Base-by-base conservation (phyloP, 2,113 vertebrate genomes). In the Gymnorhina tibicen region DNA sequence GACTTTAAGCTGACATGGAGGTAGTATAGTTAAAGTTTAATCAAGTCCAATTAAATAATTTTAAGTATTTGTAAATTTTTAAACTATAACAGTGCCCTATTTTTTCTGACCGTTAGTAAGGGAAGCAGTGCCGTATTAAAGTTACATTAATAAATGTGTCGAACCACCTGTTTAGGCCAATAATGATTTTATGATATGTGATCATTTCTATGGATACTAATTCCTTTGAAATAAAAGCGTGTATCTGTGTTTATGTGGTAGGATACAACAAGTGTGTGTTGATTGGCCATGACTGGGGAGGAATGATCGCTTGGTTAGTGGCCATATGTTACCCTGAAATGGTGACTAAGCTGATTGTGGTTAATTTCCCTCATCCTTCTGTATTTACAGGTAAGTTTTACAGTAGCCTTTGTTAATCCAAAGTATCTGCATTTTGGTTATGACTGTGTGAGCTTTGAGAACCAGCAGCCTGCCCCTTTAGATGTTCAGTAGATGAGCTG, bases 241-340 rank as follows among this genome's bases (percentile, higher is more conserved):
- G 32, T 37, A 42, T 95, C 64, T 97, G 46, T 97, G 89, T 97
- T 95, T 97, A 46, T 85, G 93, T 95, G 93, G 69, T 95, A 99
- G 99, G 99, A 55, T 99, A 99, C 96, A 99, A 98, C 98, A 99
- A 99, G 97, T 99, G 99, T 96, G 99, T 99, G 96, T 97, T 99
- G 63, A 98, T 99, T 93, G 99, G 99, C 84, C 99, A 99, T 15
- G 99, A 99, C 98, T 99, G 99, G 99, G 99, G 99, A 28, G 99
- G 99, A 93, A 99, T 99, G 97, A 98, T 99, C 13, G 99, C 99
- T 39, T 99, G 99, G 99, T 98, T 99, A 63, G 99, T 99, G 84
- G 99, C 99, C 63, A 99, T 99, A 87, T 99, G 99, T 96, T 99
- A 99, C 94, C 99, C 99, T 26, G 99, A 99, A 98, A 99, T 99